Base-by-base conservation (phyloP, 2,888 invertebrate species). In the Colostygia pectinataria region DNA sequence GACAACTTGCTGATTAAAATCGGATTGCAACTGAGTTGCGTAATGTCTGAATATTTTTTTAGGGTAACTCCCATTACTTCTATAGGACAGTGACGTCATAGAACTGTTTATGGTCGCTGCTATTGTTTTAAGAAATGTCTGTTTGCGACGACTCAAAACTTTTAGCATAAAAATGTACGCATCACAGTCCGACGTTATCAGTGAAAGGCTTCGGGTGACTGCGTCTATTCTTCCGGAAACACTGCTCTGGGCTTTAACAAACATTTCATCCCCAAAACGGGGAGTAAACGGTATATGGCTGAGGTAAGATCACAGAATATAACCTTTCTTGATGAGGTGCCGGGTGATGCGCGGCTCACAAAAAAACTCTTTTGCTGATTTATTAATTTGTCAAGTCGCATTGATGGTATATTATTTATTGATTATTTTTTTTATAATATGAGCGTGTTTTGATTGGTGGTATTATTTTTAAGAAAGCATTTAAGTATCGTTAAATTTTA, bases 271-370 rank as follows among this genome's bases (percentile, higher is more conserved):
- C 28, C 18, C 12, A 27, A 27, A 51, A 37, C 32, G 37, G 41
- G 28, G 13, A 32, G 38, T 41, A 51, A 51, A 51, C 45, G 36
- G 41, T 51, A 46, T 46, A 46, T 38, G 41, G 28, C 15, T 10
- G 40, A 38, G 24, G 32, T 45, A 10, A 44, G 13, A 45, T 38
- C 45, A 38, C 25, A 38, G 45, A 23, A 44, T 37, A 29, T 37
- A n/a, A n/a, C n/a, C 31, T 12, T 36, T 37, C 27, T 45, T 13
- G 34, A 40, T 23, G 33, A 34, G 29, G 23, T 29, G 29, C 7
- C 36, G 29, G 32, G 39, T 37, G 31, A 32, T 7, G 31, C 23
- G 39, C 9, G 18, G 29, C 24, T 23, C 7, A 18, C 9, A 13
- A 31, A 31, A 7, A 29, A 20, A 14, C 12, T 5, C 9, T 33